Evolutionary conservation across 2,113 vertebrate genomes (phyloP).

Genomic region (Peromyscus leucopus): DNA sequence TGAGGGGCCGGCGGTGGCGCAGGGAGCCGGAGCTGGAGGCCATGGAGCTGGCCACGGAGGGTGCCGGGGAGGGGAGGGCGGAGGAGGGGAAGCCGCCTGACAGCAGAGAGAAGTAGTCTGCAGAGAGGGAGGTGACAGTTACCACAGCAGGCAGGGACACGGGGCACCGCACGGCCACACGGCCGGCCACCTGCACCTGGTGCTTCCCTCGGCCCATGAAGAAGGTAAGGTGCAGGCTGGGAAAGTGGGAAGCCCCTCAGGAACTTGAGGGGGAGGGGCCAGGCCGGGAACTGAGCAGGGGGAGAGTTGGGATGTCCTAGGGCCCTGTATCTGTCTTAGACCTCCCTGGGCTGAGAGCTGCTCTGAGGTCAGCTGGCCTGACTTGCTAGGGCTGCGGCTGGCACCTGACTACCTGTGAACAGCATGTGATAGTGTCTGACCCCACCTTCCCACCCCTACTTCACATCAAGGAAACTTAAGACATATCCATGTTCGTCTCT

Average conservation of each 20-base stretch:
- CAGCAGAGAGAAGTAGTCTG: conserved; percentile 94
- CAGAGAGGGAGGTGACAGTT: fast-evolving
- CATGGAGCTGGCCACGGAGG: conserved; percentile 92
- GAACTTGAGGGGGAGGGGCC: neutral
- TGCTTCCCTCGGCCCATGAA: neutral
- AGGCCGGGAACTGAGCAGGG: neutral
- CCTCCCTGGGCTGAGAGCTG: neutral
- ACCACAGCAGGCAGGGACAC: fast-evolving
- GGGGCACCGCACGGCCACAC: fast-evolving
- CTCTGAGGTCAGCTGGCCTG: fast-evolving
- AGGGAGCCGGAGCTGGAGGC: conserved; percentile 93
- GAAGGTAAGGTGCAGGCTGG: neutral
- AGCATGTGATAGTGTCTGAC: fast-evolving
- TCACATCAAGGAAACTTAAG: neutral
- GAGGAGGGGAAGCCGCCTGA: conserved; percentile 90
- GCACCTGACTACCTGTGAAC: neutral
- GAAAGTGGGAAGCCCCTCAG: fast-evolving
- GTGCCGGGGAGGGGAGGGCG: conserved; percentile 92
- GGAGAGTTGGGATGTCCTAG: fast-evolving
- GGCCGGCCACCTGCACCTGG: fast-evolving
- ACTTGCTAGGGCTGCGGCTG: neutral
- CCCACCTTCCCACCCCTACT: fast-evolving
- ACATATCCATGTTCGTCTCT: neutral
- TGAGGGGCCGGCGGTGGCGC: conserved; percentile 93
- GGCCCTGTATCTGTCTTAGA: neutral